These are phyloP conservation scores for Ctenopoma multispine DNA, from an alignment of 2,797 vertebrate genomes.

Conservation along the genomic window DNA sequence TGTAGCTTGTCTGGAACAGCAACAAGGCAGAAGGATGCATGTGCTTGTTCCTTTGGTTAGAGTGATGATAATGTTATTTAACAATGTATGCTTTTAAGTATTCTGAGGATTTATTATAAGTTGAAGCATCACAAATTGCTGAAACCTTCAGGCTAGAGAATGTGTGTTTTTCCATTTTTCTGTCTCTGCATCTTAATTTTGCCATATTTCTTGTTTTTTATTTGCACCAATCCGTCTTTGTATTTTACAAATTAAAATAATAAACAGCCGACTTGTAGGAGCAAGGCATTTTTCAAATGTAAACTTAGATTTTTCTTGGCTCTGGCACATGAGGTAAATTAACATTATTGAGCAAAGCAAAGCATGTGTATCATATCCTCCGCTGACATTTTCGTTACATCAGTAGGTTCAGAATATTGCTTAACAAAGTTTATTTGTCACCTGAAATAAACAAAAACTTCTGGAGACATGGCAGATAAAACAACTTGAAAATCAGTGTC, in stretches of 20 bases:
- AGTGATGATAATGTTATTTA: conserved; percentile 49
- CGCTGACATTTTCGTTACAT: conserved; percentile 30
- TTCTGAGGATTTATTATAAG: conserved; percentile 53
- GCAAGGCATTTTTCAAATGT: conserved; percentile 14
- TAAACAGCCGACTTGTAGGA: conserved; percentile 13
- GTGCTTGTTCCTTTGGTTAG: conserved; percentile 33
- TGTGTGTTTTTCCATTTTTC: neutral
- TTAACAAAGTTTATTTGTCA: conserved; percentile 72
- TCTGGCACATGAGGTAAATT: conserved; percentile 36
- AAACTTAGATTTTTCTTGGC: conserved; percentile 34
- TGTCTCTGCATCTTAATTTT: conserved; percentile 21
- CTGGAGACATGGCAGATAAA: conserved; percentile 67
- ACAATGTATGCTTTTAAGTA: conserved; percentile 47
- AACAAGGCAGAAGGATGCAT: conserved; percentile 31
- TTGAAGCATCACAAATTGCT: conserved; percentile 41
- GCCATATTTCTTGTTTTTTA: conserved; percentile 23
- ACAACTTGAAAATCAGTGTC: conserved; percentile 79
- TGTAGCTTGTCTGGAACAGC: conserved; percentile 12
- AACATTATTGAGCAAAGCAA: conserved; percentile 22
- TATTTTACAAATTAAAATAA: conserved; percentile 6
- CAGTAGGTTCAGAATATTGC: conserved; percentile 10
- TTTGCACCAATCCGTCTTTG: conserved; percentile 21
- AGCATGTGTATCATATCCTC: conserved; percentile 40
- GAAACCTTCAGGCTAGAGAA: conserved; percentile 9
- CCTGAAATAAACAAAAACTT: conserved; percentile 73